Conservation (phyloP, 23 tunicate genomes). For the Styela plicata region DNA sequence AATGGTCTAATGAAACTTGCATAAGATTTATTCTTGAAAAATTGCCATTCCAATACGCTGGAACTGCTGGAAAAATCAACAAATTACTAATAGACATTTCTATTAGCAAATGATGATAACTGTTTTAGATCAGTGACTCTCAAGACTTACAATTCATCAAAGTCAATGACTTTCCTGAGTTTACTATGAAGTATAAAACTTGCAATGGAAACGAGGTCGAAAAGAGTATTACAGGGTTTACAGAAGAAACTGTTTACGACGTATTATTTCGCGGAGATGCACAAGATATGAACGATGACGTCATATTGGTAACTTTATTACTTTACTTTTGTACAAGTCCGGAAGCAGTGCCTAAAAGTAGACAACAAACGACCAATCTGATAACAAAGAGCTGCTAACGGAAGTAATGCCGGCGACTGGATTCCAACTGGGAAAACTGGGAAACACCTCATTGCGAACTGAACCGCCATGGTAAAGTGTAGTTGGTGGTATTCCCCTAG, state of each 20-base stretch:
- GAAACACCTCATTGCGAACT: no score
- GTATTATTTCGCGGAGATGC: conserved; percentile 2
- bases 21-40: not conserved
- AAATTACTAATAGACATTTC: not conserved
- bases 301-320: not conserved
- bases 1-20: no score
- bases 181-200: not conserved
- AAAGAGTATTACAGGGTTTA: not conserved
- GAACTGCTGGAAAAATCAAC: not conserved
- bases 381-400: no score
- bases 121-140: conserved; percentile 2
- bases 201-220: not conserved
- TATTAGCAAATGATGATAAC: not conserved
- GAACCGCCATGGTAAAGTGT: no score
- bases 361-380: no score
- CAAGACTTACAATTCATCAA: not conserved
- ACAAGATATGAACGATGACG: conserved; percentile 16
- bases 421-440: no score
- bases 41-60: not conserved
- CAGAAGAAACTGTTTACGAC: not conserved
- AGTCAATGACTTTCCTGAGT: not conserved
- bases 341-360: no score
- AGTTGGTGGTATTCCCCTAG: no score
- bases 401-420: no score
- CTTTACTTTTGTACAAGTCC: no score